Conservation (phyloP, 2,888 invertebrate genomes). For the Dryocosmus kuriphilus region DNA sequence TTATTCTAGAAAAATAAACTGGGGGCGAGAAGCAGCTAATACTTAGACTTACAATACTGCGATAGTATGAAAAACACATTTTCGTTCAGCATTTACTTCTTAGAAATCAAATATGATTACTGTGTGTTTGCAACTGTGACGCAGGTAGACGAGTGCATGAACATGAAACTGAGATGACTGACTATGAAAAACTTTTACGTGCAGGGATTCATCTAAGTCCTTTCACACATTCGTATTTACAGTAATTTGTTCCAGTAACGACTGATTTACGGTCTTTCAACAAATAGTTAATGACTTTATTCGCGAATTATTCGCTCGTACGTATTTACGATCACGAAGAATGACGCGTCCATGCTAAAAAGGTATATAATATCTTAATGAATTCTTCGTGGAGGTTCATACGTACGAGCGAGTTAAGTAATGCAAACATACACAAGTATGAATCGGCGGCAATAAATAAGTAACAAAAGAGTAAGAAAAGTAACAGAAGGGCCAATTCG, state of each 20-base stretch:
- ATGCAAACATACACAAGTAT: slow-evolving; percentile 51
- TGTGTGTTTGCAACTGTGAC: slow-evolving; percentile 53
- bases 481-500: slow-evolving; percentile 58
- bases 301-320: slow-evolving; percentile 9
- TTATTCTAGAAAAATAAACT: slow-evolving; percentile 56
- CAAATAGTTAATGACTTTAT: slow-evolving; percentile 48
- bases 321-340: slow-evolving; percentile 8
- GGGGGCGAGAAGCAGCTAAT: slow-evolving; percentile 65
- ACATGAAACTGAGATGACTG: slow-evolving; percentile 63
- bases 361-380: slow-evolving; percentile 33
- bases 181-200: slow-evolving; percentile 60
- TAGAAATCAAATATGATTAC: slow-evolving; percentile 50
- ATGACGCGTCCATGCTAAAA: not conserved
- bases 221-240: slow-evolving; percentile 65
- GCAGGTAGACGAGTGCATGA: slow-evolving; percentile 56
- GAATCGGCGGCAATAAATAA: slow-evolving; percentile 62
- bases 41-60: slow-evolving; percentile 73
- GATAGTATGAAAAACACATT: slow-evolving; percentile 68
- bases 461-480: slow-evolving; percentile 51
- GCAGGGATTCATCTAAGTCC: slow-evolving; percentile 59
- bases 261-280: slow-evolving; percentile 52
- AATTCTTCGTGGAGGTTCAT: slow-evolving; percentile 44
- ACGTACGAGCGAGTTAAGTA: slow-evolving; percentile 20
- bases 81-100: slow-evolving; percentile 52
- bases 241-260: slow-evolving; percentile 64